These are phyloP conservation scores for Poeciliopsis occidentalis DNA, from an alignment of 2,113 vertebrate species.

Conservation along the genomic window DNA sequence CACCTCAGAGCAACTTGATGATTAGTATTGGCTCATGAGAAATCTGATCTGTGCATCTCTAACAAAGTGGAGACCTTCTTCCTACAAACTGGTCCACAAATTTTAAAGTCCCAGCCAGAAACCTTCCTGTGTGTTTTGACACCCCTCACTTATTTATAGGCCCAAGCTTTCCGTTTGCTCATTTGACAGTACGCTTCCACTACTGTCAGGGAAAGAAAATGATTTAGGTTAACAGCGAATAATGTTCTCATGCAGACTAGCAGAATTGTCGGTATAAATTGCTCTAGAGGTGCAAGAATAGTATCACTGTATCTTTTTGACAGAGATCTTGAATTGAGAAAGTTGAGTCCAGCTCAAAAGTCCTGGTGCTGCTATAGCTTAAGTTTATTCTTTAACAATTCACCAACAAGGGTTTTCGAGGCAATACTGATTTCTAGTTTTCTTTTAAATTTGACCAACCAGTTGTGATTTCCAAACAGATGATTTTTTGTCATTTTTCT, in stretches of 20 bases:
- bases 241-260: conserved; percentile 29
- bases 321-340: conserved; percentile 5
- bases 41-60: no score
- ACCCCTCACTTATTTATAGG: conserved; percentile 2
- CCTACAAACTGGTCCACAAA: conserved; percentile 33
- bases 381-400: not conserved
- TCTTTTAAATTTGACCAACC: not conserved
- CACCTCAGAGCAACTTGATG: no score
- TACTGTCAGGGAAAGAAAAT: conserved; percentile 43
- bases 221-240: conserved; percentile 35
- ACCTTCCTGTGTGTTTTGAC: conserved; percentile 7
- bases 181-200: conserved; percentile 12
- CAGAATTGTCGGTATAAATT: conserved; percentile 44
- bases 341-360: not conserved
- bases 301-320: not conserved
- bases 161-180: conserved; percentile 2
- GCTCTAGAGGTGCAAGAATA: conserved; percentile 12
- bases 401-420: not conserved
- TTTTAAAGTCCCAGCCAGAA: conserved; percentile 15
- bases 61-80: conserved; percentile 7
- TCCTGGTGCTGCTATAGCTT: not conserved
- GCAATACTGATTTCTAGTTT: not conserved
- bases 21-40: no score
- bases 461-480: no score
- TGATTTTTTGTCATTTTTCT: no score